A percentile compares a stretch with the other conserved stretches of the same genome.
phyloP scores from a whole-genome alignment of 2,113 vertebrate genomes.

The Phodopus roborovskii region DNA sequence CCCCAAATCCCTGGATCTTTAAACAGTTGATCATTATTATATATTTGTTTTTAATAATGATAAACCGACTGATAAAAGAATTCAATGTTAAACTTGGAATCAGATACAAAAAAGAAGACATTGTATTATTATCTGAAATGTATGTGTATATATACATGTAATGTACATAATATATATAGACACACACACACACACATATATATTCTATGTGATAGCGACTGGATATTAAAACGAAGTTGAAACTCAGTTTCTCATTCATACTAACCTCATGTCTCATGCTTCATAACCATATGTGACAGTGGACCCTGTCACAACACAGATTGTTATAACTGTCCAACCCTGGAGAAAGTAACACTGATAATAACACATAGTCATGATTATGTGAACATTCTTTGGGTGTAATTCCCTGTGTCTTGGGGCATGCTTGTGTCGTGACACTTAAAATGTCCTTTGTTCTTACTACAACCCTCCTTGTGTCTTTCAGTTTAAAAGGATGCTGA shows the following conservation, averaged over 20 bases:
- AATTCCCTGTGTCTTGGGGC: not conserved
- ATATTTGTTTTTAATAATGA: conserved; percentile 14
- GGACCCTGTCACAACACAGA: not conserved
- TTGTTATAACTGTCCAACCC: not conserved
- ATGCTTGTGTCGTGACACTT: not conserved
- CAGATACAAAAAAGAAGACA: too few relatives aligned
- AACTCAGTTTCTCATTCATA: not conserved
- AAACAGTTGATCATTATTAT: not conserved
- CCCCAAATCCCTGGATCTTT: not conserved
- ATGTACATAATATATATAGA: too few relatives aligned
- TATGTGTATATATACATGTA: too few relatives aligned
- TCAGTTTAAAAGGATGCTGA: conserved; percentile 99
- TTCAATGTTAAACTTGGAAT: not conserved
- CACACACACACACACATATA: too few relatives aligned
- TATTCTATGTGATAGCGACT: not conserved
- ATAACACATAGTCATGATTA: not conserved
- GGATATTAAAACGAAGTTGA: conserved; percentile 21
- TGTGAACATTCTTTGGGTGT: not conserved
- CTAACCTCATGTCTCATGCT: not conserved
- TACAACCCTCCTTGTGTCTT: conserved; percentile 70
- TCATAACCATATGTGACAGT: not conserved
- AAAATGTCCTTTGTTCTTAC: not conserved
- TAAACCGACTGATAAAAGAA: not conserved
- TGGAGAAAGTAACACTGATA: not conserved
- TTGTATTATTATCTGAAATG: not conserved